Percentiles rank a stretch among this genome's conserved stretches.
Evolutionary conservation across 64 coral and sea anemone species (phyloP).

Genomic region (Montipora cactus): DNA sequence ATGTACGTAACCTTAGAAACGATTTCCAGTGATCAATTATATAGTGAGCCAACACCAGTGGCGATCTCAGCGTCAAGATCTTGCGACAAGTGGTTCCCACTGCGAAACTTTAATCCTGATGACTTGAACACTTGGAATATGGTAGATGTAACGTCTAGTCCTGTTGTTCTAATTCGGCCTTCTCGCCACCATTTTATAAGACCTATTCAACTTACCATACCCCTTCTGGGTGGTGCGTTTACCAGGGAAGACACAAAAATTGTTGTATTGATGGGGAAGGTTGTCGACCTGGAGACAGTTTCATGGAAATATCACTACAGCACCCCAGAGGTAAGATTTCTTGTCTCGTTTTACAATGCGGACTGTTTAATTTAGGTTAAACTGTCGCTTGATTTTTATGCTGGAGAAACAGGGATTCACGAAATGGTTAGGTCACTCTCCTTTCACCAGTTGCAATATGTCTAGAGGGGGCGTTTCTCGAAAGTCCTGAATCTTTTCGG

Average conservation of each 20-base stretch:
- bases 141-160: slow-evolving; percentile 79
- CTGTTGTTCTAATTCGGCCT: slow-evolving; percentile 81
- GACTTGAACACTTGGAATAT: slow-evolving; percentile 7
- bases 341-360: background rate
- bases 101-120: slow-evolving; percentile 3
- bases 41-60: slow-evolving; percentile 53
- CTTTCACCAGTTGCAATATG: too few species aligned
- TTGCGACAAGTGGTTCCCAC: slow-evolving; percentile 22
- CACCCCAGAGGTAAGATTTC: slow-evolving; percentile 82
- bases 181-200: slow-evolving; percentile 59
- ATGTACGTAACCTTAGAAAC: slow-evolving; percentile 72
- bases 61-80: slow-evolving; percentile 47
- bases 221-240: slow-evolving; percentile 60
- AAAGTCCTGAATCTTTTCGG: too few species aligned
- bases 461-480: too few species aligned
- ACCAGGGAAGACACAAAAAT: slow-evolving; percentile 60
- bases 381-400: too few species aligned
- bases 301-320: slow-evolving; percentile 91
- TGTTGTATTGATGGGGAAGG: slow-evolving; percentile 67
- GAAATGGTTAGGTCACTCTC: too few species aligned
- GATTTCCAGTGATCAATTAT: slow-evolving; percentile 79
- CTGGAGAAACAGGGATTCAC: too few species aligned
- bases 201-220: slow-evolving; percentile 75
- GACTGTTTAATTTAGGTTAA: background rate
- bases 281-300: slow-evolving; percentile 62